Evolutionary conservation across 2,113 vertebrate species (phyloP).

Genomic region (Vombatus ursinus): DNA sequence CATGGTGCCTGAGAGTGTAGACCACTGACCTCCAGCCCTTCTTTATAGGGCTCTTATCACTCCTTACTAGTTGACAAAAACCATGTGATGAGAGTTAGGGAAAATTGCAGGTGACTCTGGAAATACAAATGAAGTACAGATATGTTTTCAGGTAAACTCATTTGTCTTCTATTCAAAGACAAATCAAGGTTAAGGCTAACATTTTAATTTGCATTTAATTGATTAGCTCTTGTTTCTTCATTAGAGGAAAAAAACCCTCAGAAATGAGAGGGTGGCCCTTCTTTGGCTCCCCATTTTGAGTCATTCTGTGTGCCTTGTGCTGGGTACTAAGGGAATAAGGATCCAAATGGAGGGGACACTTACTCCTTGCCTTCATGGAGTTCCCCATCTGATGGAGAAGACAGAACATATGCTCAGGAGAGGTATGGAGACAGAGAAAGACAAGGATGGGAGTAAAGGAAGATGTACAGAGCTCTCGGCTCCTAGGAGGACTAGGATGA

Average conservation of each 20-base stretch:
- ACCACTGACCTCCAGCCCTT: conserved; percentile 37
- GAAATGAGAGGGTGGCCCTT: neutral
- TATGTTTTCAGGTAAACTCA: conserved; percentile 53
- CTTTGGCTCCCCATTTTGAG: neutral
- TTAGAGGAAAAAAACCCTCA: neutral
- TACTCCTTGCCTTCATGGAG: neutral
- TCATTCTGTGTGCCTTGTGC: neutral
- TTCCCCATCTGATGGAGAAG: neutral
- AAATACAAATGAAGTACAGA: conserved; percentile 61
- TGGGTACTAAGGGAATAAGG: neutral
- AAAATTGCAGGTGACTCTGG: conserved; percentile 72
- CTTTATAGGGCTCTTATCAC: conserved; percentile 70
- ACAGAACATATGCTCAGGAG: neutral
- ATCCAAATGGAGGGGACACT: neutral
- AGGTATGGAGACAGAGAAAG: neutral
- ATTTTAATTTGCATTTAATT: conserved; percentile 51
- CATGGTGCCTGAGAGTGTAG: conserved; percentile 80
- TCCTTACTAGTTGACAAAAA: conserved; percentile 62
- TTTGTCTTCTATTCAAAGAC: conserved; percentile 67
- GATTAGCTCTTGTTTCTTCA: conserved; percentile 44
- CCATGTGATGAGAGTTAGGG: conserved; percentile 44
- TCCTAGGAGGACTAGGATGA: neutral
- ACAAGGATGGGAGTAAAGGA: neutral
- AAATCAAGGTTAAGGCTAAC: conserved; percentile 51
- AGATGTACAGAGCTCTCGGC: neutral